These are phyloP conservation scores for Apteryx mantelli DNA, from an alignment of 2,113 vertebrate genomes.

Conservation along the genomic window DNA sequence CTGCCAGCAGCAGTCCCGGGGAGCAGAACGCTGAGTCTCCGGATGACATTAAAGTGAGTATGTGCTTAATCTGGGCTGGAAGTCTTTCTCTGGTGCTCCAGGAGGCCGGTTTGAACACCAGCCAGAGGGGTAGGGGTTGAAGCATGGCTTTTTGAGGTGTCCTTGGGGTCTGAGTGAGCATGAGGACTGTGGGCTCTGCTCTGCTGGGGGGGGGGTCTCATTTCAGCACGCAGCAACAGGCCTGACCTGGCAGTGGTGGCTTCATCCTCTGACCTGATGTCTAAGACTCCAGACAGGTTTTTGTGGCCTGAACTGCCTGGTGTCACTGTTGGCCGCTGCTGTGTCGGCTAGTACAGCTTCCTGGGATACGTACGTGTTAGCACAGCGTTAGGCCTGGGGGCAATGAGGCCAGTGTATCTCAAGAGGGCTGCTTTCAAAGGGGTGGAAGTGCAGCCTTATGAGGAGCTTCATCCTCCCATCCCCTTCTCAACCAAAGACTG, in stretches of 20 bases:
- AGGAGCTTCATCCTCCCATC: neutral
- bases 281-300: neutral
- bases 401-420: neutral
- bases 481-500: neutral
- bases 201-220: neutral
- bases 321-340: neutral
- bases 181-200: neutral
- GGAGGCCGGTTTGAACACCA: neutral
- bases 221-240: neutral
- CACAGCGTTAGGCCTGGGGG: neutral
- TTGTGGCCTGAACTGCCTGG: neutral
- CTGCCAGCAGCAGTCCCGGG: neutral
- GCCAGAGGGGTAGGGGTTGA: neutral
- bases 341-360: neutral
- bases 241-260: neutral
- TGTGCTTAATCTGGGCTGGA: neutral
- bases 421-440: neutral
- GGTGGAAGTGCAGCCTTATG: neutral
- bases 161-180: neutral
- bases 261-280: neutral
- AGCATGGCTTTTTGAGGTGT: neutral
- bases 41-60: slow-evolving; percentile 28
- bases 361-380: too few species aligned
- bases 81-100: neutral
- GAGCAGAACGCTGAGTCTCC: neutral